Evolutionary conservation across 2,797 vertebrate genomes (phyloP).

Genomic region (Parotocinclus haroldoi): DNA sequence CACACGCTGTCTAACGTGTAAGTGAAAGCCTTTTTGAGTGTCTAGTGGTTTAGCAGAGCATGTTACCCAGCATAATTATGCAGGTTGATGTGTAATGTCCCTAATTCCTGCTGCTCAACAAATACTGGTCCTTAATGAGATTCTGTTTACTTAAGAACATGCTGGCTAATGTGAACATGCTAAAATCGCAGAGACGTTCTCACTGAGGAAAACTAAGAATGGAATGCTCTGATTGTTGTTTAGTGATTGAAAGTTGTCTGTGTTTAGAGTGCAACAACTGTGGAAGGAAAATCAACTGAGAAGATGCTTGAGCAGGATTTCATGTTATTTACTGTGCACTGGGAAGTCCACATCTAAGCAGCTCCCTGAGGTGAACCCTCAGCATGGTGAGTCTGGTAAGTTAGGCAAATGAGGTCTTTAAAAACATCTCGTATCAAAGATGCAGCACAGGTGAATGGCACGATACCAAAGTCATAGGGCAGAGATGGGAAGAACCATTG

Average conservation of each 20-base stretch:
- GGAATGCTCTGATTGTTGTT: conserved; percentile 22
- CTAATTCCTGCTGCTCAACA: conserved; percentile 53
- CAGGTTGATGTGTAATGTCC: conserved; percentile 55
- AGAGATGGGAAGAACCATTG: background rate
- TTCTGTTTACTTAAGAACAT: conserved; percentile 60
- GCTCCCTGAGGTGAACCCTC: conserved; percentile 9
- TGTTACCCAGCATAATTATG: conserved; percentile 57
- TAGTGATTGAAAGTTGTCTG: conserved; percentile 18
- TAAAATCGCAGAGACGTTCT: conserved; percentile 11
- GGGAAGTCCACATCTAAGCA: background rate
- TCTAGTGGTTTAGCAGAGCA: conserved; percentile 33
- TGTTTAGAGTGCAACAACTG: conserved; percentile 7
- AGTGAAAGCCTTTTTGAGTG: conserved; percentile 34
- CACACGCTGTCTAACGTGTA: conserved; percentile 19
- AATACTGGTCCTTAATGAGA: conserved; percentile 64
- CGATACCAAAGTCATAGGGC: background rate
- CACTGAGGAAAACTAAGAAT: conserved; percentile 12
- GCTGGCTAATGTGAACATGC: conserved; percentile 49
- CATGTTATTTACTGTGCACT: conserved; percentile 1
- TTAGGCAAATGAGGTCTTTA: conserved; percentile 7
- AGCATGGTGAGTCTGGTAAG: conserved; percentile 16
- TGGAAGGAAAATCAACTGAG: conserved; percentile 1
- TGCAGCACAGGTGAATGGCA: conserved; percentile 8
- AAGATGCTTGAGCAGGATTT: background rate
- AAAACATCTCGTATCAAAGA: conserved; percentile 2